Evolutionary conservation across 2,797 vertebrate species (phyloP), one percentile per base, ranked within the genome.

Genomic region (Arrhamphus sclerolepis): DNA sequence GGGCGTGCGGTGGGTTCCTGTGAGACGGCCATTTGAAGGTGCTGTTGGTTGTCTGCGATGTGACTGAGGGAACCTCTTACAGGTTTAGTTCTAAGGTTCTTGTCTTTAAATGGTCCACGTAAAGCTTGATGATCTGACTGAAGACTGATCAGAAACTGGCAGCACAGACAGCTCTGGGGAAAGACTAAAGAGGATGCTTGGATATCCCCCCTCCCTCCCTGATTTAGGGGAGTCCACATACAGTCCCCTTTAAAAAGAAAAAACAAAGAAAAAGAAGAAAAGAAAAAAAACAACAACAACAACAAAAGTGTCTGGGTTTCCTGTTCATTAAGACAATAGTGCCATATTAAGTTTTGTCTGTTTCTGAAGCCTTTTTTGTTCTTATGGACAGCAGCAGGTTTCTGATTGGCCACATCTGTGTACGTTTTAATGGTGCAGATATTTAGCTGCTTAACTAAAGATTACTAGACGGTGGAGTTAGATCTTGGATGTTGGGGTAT

Each of bases 321-420:
- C 87, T 81, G 79, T 87, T 90, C 65, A 55, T 83, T 77, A 77
- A 87, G 78, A 89, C 72, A 80, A 85, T 90, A 86, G 92, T 94
- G 92, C 93, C 92, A 93, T 84, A 80, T 77, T 87, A 66, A 61
- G 62, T 87, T 83, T 72, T 74, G 62, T 79, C 62, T 79, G 21
- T 74, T 71, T 74, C 74, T 72, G 66, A 78, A 77, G 70, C 72
- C 65, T 83, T 85, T 87, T 86, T 76, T 39, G 83, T 85, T 81
- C 59, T 66, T 66, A 39, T 46, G 48, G 67, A 84, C 59, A 76
- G 80, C 83, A 87, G 81, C 87, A 86, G 89, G 80, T 90, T 83
- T 91, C 81, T 84, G 77, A 87, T 84, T 70, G 84, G 77, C 84
- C 87, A 81, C 75, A 55, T 83, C 78, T 85, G 72, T 82, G 73